Evolutionary conservation across 2,113 vertebrate genomes (phyloP), one percentile per base, ranked within the genome.

Genomic region (Syngnathus scovelli): DNA sequence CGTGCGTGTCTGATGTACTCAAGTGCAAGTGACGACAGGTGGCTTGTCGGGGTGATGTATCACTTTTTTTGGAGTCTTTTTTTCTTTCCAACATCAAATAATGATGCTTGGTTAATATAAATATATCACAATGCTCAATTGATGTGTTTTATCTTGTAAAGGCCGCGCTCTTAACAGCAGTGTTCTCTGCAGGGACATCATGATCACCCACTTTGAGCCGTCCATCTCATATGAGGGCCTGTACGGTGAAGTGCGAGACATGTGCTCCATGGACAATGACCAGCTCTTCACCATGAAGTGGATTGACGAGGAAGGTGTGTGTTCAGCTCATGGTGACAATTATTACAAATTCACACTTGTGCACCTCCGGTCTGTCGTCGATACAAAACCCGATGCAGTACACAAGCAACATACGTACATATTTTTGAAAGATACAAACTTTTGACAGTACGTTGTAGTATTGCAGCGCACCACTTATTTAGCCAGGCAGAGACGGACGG

Each of bases 261-360:
- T 99, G 97, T 99, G 97, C 86, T 93, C 94, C 64, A 96, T 99
- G 89, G 95, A 98, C 90, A 98, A 93, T 0, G 97, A 99, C 68
- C 95, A 98, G 78, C 94, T 96, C 67, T 99, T 99, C 86, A 99
- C 97, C 80, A 99, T 99, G 97, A 99, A 99, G 77, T 99, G 97
- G 97, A 98, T 99, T 62, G 97, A 99, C 49, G 97, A 99, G 74
- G 97, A 99, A 95, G 97, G 97, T 98, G 83, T 69, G 51, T 67
- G 48, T 46, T 21, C 23, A 4, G 49, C 15, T 5, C 7, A 6
- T 7, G 16, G 8, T 16, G 4, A 46, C 23, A 33, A 7, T 15
- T 37, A 36, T 33, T 6, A 8, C 6, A 58, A 6, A 44, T 21
- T 16, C 43, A 23, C 41, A 46, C 6, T 27, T 48, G 15, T 43